These are phyloP conservation scores for Temnothorax nylanderi DNA, from an alignment of 1,140 invertebrate species.

Conservation along the genomic window DNA sequence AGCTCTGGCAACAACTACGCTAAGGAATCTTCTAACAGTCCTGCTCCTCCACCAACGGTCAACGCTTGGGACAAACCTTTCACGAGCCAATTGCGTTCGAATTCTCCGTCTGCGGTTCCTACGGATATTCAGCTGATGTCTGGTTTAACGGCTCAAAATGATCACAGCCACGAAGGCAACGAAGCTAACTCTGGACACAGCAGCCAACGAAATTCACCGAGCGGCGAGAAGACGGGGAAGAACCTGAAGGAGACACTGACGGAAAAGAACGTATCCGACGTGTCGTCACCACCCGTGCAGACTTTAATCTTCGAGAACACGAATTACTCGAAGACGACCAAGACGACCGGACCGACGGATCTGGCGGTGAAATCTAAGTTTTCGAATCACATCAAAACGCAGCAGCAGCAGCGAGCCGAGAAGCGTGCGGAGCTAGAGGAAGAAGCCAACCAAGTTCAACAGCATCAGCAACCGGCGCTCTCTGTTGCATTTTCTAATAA, in stretches of 20 bases:
- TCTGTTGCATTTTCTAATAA: conserved; percentile 87
- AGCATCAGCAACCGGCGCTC: conserved; percentile 81
- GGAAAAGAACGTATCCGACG: conserved; percentile 89
- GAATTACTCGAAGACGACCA: conserved; percentile 89
- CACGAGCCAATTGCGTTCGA: conserved; percentile 87
- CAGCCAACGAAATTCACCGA: conserved; percentile 87
- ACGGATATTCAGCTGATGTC: conserved; percentile 81
- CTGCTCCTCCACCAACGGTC: conserved; percentile 89
- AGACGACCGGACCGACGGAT: conserved; percentile 78
- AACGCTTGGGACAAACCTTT: conserved; percentile 96
- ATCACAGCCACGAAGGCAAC: conserved; percentile 76
- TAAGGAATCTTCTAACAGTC: conserved; percentile 85
- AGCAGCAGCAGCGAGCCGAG: conserved; percentile 81
- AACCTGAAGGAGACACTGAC: conserved; percentile 77
- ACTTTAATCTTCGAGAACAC: conserved; percentile 97
- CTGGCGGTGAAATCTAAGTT: conserved; percentile 85
- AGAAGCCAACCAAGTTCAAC: conserved; percentile 79
- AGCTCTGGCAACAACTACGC: conserved; percentile 75
- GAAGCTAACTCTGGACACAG: conserved; percentile 81
- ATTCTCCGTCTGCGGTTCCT: conserved; percentile 81
- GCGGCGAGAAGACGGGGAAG: conserved; percentile 83
- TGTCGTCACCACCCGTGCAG: conserved; percentile 92
- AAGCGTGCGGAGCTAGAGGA: conserved; percentile 83
- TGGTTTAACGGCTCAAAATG: conserved; percentile 73
- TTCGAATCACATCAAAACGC: conserved; percentile 84